Evolutionary conservation across 1,140 invertebrate genomes (phyloP).

Genomic region (Eupeodes corollae): DNA sequence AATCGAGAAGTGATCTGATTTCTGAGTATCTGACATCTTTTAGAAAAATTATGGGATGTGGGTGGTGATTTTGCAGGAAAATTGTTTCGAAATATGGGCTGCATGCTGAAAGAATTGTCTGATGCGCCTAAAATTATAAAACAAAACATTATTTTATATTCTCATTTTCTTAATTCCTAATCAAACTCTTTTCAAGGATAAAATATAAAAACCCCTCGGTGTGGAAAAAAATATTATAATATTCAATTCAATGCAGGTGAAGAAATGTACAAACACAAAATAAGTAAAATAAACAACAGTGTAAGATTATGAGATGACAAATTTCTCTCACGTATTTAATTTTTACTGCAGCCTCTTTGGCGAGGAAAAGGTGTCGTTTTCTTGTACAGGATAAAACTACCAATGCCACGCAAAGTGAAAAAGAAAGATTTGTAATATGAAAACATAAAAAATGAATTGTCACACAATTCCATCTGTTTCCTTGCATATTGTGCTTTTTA

Average conservation of each 20-base stretch:
- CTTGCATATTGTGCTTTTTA: neutral
- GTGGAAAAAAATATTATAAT: too few species aligned
- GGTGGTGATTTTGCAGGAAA: constrained; percentile 80
- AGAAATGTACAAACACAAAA: too few species aligned
- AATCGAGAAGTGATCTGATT: constrained; percentile 76
- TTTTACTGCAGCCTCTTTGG: too few species aligned
- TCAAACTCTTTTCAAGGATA: too few species aligned
- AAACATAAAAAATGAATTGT: neutral
- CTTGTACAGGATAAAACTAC: too few species aligned
- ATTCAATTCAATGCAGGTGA: too few species aligned
- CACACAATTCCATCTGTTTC: neutral
- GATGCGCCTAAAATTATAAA: constrained; percentile 57
- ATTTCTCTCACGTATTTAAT: too few species aligned
- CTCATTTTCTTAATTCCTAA: neutral
- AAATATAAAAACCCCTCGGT: too few species aligned
- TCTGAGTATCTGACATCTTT: constrained; percentile 79
- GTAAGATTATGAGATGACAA: too few species aligned
- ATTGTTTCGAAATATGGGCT: constrained; percentile 91
- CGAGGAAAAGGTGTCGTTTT: neutral
- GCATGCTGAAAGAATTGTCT: constrained; percentile 85
- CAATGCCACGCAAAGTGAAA: too few species aligned
- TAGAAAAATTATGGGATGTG: constrained; percentile 84
- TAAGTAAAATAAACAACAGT: too few species aligned
- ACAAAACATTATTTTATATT: neutral
- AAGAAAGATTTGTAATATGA: neutral